Conservation (phyloP, 1,140 invertebrate species). For the Sinonovacula constricta region DNA sequence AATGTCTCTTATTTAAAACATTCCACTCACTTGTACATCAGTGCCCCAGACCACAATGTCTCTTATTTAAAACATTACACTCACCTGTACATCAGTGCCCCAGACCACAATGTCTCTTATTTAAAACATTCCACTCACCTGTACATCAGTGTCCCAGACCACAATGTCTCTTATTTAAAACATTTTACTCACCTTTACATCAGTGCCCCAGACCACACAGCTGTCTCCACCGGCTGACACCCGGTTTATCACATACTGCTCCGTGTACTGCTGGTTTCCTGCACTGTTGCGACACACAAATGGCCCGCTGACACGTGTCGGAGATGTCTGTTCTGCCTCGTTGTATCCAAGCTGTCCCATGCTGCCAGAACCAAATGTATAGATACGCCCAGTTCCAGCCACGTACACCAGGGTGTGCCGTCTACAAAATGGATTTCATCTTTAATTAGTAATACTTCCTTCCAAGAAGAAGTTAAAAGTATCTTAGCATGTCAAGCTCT, state of each 20-base stretch:
- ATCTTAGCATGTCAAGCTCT: too few relatives aligned
- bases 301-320: slow-evolving; percentile 7
- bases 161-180: too few relatives aligned
- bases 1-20: too few relatives aligned
- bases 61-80: too few relatives aligned
- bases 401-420: slow-evolving; percentile 90
- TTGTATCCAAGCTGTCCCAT: slow-evolving; percentile 90
- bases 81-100: too few relatives aligned
- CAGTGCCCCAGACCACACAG: slow-evolving; percentile 82
- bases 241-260: slow-evolving; percentile 59
- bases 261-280: slow-evolving; percentile 27
- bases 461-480: too few relatives aligned
- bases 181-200: slow-evolving; percentile 66
- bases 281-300: slow-evolving; percentile 7
- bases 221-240: slow-evolving; percentile 93
- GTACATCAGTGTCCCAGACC: too few relatives aligned
- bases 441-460: too few relatives aligned
- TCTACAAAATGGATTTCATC: slow-evolving; percentile 68
- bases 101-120: too few relatives aligned
- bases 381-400: slow-evolving; percentile 86
- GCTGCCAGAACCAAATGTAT: slow-evolving; percentile 93
- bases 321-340: slow-evolving; percentile 2
- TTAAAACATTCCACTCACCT: too few relatives aligned
- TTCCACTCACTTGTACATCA: too few relatives aligned
- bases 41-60: too few relatives aligned